phyloP scores from a whole-genome alignment of 2,888 invertebrate species.

The Hermaeophaga mercurialis region DNA sequence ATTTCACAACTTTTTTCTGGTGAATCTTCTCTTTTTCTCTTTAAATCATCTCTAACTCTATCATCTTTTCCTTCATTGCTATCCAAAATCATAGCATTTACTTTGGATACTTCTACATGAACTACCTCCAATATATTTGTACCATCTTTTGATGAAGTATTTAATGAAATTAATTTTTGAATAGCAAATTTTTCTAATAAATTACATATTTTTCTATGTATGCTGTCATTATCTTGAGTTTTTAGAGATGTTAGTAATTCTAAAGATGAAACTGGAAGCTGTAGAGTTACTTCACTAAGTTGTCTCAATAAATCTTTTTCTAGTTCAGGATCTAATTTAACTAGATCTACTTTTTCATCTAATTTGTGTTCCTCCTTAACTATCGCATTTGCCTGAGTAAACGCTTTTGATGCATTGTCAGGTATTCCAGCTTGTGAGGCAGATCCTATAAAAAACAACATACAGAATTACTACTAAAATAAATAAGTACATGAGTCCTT shows the following conservation, averaged over 20 bases:
- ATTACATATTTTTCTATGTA: conserved; percentile 66
- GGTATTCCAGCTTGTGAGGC: conserved; percentile 43
- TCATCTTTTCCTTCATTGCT: conserved; percentile 48
- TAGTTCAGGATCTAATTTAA: conserved; percentile 64
- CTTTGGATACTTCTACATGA: conserved; percentile 64
- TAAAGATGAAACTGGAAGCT: conserved; percentile 72
- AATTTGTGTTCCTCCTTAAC: conserved; percentile 51
- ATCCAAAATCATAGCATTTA: conserved; percentile 61
- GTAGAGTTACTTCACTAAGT: conserved; percentile 71
- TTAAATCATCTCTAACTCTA: conserved; percentile 50
- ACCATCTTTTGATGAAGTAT: conserved; percentile 59
- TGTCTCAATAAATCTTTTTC: conserved; percentile 69
- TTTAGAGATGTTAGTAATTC: conserved; percentile 66
- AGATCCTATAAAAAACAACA: conserved; percentile 32
- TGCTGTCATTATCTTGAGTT: conserved; percentile 53
- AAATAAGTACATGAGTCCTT: too few relatives aligned
- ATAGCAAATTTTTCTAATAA: conserved; percentile 77
- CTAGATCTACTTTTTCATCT: conserved; percentile 56
- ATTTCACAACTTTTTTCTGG: conserved; percentile 49
- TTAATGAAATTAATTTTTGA: conserved; percentile 71
- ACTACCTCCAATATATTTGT: conserved; percentile 60
- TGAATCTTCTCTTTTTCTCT: conserved; percentile 58
- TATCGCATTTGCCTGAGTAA: conserved; percentile 28
- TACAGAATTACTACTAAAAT: too few relatives aligned
- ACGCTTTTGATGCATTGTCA: conserved; percentile 36